A percentile compares a stretch with the other conserved stretches of the same genome.
These are phyloP conservation scores for Philereme transversata DNA, from an alignment of 2,888 invertebrate genomes.

Conservation along the genomic window DNA sequence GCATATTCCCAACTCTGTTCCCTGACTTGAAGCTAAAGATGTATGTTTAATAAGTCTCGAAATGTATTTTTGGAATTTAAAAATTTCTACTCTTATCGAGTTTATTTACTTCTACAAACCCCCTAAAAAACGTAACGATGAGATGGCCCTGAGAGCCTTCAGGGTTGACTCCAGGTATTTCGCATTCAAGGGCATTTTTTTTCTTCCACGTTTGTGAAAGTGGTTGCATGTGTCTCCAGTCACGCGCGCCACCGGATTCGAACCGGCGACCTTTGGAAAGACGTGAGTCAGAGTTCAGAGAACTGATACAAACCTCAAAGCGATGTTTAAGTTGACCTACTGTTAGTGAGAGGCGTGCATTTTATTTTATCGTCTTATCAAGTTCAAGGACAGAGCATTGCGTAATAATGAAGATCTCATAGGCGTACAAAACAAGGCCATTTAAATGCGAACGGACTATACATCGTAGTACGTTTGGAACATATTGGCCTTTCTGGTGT, in stretches of 20 bases:
- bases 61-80: too few relatives aligned
- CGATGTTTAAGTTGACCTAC: constrained; percentile 13
- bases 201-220: background rate
- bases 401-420: constrained; percentile 1
- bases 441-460: constrained; percentile 7
- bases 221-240: background rate
- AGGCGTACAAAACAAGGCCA: constrained; percentile 8
- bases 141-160: too few relatives aligned
- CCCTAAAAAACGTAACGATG: too few relatives aligned
- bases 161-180: too few relatives aligned
- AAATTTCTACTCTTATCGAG: too few relatives aligned
- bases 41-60: too few relatives aligned
- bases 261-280: background rate
- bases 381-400: constrained; percentile 23
- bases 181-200: background rate
- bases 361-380: constrained; percentile 19
- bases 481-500: background rate
- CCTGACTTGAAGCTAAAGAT: too few relatives aligned
- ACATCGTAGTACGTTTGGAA: constrained; percentile 5
- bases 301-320: constrained; percentile 11
- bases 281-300: constrained; percentile 14
- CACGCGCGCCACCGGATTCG: background rate
- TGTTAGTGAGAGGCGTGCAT: constrained; percentile 13
- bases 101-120: too few relatives aligned
- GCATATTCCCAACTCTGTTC: too few relatives aligned